Conservation (phyloP, 2,888 invertebrate genomes). For the Seira musarum region DNA sequence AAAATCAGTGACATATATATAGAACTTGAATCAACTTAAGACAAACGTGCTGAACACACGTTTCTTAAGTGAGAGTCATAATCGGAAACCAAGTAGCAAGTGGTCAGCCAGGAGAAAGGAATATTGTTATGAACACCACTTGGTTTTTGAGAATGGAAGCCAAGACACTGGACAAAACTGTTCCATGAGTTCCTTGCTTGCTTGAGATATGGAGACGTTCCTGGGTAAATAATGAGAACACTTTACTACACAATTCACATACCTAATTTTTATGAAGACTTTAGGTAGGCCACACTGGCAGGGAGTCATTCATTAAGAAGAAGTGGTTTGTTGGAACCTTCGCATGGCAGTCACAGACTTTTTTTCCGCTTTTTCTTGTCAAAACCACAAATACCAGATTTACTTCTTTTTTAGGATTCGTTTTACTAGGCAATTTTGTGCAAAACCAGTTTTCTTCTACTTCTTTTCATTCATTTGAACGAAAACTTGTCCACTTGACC, state of each 20-base stretch:
- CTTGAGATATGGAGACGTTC: too few relatives aligned
- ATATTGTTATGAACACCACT: conserved; percentile 12
- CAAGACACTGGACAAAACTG: conserved; percentile 15
- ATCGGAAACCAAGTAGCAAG: conserved; percentile 38
- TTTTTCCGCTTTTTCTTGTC: too few relatives aligned
- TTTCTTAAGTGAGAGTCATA: background rate
- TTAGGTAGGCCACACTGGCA: too few relatives aligned
- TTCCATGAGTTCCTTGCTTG: too few relatives aligned
- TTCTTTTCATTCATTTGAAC: too few relatives aligned
- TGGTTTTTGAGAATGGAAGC: conserved; percentile 24
- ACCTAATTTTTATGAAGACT: too few relatives aligned
- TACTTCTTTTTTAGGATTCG: conserved; percentile 1
- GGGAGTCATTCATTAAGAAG: too few relatives aligned
- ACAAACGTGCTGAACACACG: conserved; percentile 20
- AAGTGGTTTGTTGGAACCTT: background rate
- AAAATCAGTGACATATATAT: conserved; percentile 27
- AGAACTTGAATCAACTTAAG: conserved; percentile 29
- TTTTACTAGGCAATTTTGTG: conserved; percentile 9
- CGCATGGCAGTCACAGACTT: too few relatives aligned
- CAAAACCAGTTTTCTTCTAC: too few relatives aligned
- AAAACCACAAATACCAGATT: background rate
- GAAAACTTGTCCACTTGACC: too few relatives aligned
- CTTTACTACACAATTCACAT: too few relatives aligned
- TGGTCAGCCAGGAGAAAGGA: conserved; percentile 31
- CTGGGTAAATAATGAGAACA: too few relatives aligned